Conservation (phyloP, 2,113 vertebrate genomes). For the Microcebus lehilahytsara region DNA sequence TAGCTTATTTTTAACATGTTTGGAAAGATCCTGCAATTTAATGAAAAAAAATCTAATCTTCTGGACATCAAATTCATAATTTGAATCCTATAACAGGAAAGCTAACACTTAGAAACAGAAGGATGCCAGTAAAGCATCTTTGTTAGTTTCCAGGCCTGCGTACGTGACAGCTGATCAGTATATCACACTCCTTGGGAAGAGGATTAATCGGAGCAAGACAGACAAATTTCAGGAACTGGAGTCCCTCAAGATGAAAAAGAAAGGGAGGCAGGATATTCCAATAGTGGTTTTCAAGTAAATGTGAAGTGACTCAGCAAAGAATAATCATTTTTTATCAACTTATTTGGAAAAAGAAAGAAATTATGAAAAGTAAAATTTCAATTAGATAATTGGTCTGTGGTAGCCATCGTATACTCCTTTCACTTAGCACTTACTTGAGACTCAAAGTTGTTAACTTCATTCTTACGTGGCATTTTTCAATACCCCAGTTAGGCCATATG, state of each 20-base stretch:
- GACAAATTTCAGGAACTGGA: neutral
- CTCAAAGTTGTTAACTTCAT: neutral
- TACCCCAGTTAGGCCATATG: neutral
- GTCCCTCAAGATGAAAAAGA: neutral
- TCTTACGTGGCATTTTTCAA: neutral
- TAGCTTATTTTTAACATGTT: neutral
- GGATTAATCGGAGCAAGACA: neutral
- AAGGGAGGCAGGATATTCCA: neutral
- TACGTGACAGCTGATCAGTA: neutral
- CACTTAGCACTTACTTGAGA: neutral
- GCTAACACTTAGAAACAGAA: neutral
- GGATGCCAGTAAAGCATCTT: neutral
- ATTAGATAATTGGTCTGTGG: neutral
- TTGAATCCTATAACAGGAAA: neutral
- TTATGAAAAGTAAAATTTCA: neutral
- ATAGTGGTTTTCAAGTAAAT: neutral
- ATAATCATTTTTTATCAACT: neutral
- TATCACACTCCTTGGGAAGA: neutral
- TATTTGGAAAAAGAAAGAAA: neutral
- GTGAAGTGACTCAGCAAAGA: neutral
- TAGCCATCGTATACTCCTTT: neutral
- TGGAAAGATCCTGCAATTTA: neutral
- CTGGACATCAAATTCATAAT: neutral
- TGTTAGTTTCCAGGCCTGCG: neutral
- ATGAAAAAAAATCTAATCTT: neutral